phyloP scores from a whole-genome alignment of 2,888 invertebrate genomes.

The Polydrusus pterygomalis region DNA sequence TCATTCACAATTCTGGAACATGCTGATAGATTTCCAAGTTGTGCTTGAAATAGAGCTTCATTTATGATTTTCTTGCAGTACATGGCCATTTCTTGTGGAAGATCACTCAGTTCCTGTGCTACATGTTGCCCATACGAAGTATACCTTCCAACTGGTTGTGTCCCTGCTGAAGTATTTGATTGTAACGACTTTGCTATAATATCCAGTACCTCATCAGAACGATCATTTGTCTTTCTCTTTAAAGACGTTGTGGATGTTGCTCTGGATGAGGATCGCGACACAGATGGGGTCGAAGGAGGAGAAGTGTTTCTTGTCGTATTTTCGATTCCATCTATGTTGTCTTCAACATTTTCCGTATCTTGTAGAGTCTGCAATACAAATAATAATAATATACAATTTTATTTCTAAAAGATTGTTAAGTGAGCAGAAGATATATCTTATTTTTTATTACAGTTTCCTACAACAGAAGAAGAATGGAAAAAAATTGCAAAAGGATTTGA shows the following conservation, averaged over 20 bases:
- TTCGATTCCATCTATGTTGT: conserved; percentile 2
- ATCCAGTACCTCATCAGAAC: conserved; percentile 19
- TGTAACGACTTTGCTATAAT: conserved; percentile 23
- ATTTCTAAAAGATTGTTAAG: conserved; percentile 8
- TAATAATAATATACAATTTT: background rate
- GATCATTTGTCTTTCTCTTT: conserved; percentile 15
- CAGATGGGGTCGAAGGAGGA: conserved; percentile 15
- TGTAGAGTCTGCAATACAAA: conserved; percentile 1
- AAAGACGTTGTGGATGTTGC: background rate
- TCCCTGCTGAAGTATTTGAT: conserved; percentile 9
- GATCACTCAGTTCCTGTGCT: conserved; percentile 3
- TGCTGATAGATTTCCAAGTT: conserved; percentile 13
- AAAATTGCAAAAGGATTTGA: conserved; percentile 18
- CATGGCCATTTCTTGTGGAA: conserved; percentile 16
- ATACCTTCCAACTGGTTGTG: conserved; percentile 15
- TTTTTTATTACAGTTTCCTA: too few relatives aligned
- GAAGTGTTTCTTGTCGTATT: background rate
- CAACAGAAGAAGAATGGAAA: conserved; percentile 28
- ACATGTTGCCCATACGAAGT: conserved; percentile 9
- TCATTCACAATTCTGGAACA: background rate
- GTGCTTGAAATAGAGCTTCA: conserved; percentile 18
- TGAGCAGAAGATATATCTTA: background rate
- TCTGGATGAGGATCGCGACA: conserved; percentile 16
- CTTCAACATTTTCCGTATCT: conserved; percentile 1
- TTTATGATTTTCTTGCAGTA: conserved; percentile 33